Conservation (phyloP, 2,113 vertebrate genomes). For the Colaptes auratus region DNA sequence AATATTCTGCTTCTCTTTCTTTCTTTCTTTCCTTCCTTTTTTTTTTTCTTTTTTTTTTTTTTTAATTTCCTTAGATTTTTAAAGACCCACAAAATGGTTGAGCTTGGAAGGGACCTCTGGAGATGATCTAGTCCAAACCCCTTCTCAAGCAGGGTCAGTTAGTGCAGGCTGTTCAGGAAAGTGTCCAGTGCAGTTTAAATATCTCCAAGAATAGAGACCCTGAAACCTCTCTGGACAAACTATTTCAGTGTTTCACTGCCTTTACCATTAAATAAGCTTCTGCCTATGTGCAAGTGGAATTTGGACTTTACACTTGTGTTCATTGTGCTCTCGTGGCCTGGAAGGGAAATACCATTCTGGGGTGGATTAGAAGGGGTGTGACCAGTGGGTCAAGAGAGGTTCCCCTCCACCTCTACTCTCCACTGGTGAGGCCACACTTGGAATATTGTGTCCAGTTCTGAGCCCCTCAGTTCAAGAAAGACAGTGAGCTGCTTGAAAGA, state of each 20-base stretch:
- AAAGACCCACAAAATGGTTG: not conserved
- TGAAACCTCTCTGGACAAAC: not conserved
- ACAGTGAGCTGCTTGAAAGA: too few species aligned
- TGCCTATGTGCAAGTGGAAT: not conserved
- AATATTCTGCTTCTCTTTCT: not conserved
- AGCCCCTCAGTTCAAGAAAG: too few species aligned
- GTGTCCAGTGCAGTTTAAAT: not conserved
- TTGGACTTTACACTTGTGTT: not conserved
- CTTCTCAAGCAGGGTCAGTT: not conserved
- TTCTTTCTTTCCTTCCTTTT: not conserved
- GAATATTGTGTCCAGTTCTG: too few species aligned
- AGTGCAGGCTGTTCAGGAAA: not conserved
- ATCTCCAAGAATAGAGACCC: not conserved
- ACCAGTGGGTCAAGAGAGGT: too few species aligned
- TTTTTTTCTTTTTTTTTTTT: slow-evolving; percentile 9
- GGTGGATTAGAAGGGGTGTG: too few species aligned
- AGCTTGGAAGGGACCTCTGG: not conserved
- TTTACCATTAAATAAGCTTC: not conserved
- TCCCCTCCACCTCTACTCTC: too few species aligned
- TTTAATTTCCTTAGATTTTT: not conserved
- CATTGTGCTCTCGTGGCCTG: too few species aligned
- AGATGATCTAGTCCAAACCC: rapidly evolving
- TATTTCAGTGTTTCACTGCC: not conserved
- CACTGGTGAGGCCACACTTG: too few species aligned
- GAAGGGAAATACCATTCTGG: too few species aligned